Percentiles rank a stretch among this genome's conserved stretches.
Evolutionary conservation across 2,888 invertebrate genomes (phyloP).

Genomic region (Platycheirus rosarum): DNA sequence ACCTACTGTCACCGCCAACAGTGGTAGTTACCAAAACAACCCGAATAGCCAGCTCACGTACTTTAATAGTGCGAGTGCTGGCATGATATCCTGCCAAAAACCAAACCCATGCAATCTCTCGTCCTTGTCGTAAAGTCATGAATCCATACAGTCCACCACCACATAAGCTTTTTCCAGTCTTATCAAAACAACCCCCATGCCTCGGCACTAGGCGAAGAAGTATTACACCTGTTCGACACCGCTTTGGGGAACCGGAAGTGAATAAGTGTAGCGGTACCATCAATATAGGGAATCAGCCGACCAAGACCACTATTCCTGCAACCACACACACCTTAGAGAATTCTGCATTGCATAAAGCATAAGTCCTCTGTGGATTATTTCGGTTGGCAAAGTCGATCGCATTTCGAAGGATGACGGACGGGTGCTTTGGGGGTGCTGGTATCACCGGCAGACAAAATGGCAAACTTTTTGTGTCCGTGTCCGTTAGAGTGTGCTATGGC

Average conservation of each 20-base stretch:
- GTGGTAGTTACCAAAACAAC: slow-evolving; percentile 30
- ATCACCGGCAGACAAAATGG: slow-evolving; percentile 42
- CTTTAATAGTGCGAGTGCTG: slow-evolving; percentile 39
- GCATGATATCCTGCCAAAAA: slow-evolving; percentile 69
- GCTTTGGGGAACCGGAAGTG: slow-evolving; percentile 40
- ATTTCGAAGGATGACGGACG: slow-evolving; percentile 20
- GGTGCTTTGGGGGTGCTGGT: background rate
- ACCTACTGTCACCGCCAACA: slow-evolving; percentile 7
- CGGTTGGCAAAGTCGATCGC: slow-evolving; percentile 50
- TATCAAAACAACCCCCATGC: slow-evolving; percentile 62
- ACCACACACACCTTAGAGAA: slow-evolving; percentile 46
- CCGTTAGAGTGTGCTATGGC: slow-evolving; percentile 25
- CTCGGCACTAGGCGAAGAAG: slow-evolving; percentile 41
- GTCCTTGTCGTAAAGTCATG: slow-evolving; percentile 54
- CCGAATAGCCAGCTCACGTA: slow-evolving; percentile 59
- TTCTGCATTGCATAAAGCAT: slow-evolving; percentile 51
- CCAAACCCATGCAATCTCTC: slow-evolving; percentile 46
- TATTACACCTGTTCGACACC: slow-evolving; percentile 70
- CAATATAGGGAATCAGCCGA: slow-evolving; percentile 56
- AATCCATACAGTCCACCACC: slow-evolving; percentile 66
- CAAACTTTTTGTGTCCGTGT: slow-evolving; percentile 39
- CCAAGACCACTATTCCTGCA: slow-evolving; percentile 16
- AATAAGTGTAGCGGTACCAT: slow-evolving; percentile 41
- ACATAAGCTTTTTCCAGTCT: slow-evolving; percentile 67
- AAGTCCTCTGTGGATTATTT: slow-evolving; percentile 58